A percentile compares a stretch with the other conserved stretches of the same genome.
phyloP scores from a whole-genome alignment of 2,113 vertebrate genomes.

The Eclectus roratus region DNA sequence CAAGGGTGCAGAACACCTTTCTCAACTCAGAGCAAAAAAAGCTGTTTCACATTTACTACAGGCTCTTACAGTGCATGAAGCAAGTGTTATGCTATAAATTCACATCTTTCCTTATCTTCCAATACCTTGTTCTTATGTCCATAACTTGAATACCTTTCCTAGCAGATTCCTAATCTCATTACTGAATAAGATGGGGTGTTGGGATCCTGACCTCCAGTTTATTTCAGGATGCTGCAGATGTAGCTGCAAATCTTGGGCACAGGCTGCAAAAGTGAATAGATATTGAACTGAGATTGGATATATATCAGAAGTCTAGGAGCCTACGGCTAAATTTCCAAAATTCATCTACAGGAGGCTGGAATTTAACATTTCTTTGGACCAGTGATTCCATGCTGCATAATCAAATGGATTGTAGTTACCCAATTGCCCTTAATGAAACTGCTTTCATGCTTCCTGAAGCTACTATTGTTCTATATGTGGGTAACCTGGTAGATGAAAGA shows the following conservation, averaged over 20 bases:
- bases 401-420: neutral
- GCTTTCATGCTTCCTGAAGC: neutral
- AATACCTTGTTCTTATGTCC: neutral
- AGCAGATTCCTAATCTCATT: neutral
- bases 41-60: neutral
- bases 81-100: neutral
- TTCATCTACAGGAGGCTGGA: neutral
- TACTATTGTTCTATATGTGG: neutral
- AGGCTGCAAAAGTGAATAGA: neutral
- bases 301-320: neutral
- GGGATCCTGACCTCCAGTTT: neutral
- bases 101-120: neutral
- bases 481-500: neutral
- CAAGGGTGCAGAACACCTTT: fast-evolving
- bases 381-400: neutral
- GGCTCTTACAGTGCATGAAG: neutral
- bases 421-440: neutral
- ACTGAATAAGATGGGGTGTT: neutral
- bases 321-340: neutral
- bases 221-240: neutral
- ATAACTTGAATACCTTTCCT: neutral
- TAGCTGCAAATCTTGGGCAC: neutral
- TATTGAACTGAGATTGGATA: neutral
- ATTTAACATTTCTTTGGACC: neutral
- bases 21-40: neutral